Evolutionary conservation across 2,888 invertebrate genomes (phyloP), one percentile per base, ranked within the genome.

Genomic region (Parnassius glacialis): DNA sequence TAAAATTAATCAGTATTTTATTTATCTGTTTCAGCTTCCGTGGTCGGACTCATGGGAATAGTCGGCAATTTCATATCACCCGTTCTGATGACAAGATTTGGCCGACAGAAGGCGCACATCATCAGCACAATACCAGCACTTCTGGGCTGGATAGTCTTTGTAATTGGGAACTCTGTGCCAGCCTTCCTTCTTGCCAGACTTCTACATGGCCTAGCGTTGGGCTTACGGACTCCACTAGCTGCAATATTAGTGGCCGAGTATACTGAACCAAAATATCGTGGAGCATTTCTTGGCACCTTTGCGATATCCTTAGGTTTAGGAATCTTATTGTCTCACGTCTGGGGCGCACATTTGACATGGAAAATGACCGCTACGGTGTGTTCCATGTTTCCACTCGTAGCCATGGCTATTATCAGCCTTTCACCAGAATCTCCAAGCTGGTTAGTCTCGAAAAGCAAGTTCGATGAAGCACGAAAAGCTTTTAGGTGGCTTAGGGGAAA

Each of bases 371-470:
- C 94, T 0, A 80, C 92, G 0, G 85, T 93, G 0, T 92, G 93
- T 65, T 85, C 92, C 0, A 62, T 85, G 50, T 85, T 93, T 51
- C 93, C 93, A 2, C 61, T 93, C 0, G 85, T 74, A 81, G 90
- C 73, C 55, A 86, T 94, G 74, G 82, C 75, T 0, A 86, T 91
- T 2, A 90, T 90, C 10, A 83, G 84, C 51, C 65, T 91, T 2
- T 91, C 91, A 0, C 94, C 94, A 0, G 95, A 95, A 81, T 93
- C 95, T 0, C 94, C 95, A 0, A 89, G 92, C 62, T 95, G 95
- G 95, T 76, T 95, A 59, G 89, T 94, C 0, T 92, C 93, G 0
- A 94, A 93, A 73, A 92, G 92, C 2, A 91, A 91, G 52, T 83
- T 87, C 3, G 88, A 87, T 1, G 92, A 94, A 65, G 95, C 95